Percentiles rank a stretch among this genome's conserved stretches.
phyloP scores from a whole-genome alignment of 2,888 invertebrate species.

The Palloptera scutellata region DNA sequence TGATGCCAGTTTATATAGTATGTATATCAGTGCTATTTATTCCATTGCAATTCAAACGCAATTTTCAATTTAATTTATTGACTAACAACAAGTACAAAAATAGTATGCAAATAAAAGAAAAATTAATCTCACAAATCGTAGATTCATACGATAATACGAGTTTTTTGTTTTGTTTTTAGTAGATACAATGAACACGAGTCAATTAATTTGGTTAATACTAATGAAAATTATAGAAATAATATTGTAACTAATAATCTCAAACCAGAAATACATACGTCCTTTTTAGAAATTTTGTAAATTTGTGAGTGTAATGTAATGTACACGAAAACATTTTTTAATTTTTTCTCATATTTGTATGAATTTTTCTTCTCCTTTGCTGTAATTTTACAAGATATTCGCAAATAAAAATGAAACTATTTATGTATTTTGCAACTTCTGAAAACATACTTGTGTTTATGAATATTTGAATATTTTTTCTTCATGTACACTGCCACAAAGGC shows the following conservation, averaged over 20 bases:
- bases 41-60: too few relatives aligned
- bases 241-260: neutral
- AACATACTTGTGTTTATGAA: neutral
- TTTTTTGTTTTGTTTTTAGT: slow-evolving; percentile 40
- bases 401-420: slow-evolving; percentile 9
- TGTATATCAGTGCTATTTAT: too few relatives aligned
- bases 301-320: neutral
- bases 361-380: slow-evolving; percentile 8
- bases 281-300: neutral
- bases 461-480: slow-evolving; percentile 1
- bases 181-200: neutral
- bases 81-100: too few relatives aligned
- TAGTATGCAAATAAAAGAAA: too few relatives aligned
- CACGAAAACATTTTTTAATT: neutral
- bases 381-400: too few relatives aligned
- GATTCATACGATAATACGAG: slow-evolving; percentile 28
- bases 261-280: neutral
- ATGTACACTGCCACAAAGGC: too few relatives aligned
- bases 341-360: slow-evolving; percentile 4
- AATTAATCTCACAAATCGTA: too few relatives aligned
- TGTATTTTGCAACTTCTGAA: neutral
- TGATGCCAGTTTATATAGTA: too few relatives aligned
- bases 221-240: neutral
- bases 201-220: neutral
- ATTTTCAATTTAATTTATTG: too few relatives aligned